These are phyloP conservation scores for Chloroceryle inda DNA, from an alignment of 2,797 vertebrate species.

Conservation along the genomic window DNA sequence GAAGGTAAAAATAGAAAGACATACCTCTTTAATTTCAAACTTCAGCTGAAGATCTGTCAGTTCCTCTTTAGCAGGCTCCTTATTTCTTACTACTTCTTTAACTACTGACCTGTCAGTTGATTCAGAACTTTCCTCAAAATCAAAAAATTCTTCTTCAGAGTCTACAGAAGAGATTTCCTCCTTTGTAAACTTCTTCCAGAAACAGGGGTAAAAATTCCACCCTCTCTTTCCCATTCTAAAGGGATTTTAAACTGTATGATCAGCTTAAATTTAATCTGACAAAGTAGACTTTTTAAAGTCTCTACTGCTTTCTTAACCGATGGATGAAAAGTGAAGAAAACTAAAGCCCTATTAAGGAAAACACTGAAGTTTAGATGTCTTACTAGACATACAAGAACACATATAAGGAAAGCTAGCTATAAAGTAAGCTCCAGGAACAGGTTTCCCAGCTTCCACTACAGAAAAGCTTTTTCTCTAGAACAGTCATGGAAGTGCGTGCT, in stretches of 20 bases:
- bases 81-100: slow-evolving; percentile 39
- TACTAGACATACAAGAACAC: neutral
- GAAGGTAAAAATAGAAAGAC: neutral
- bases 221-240: neutral
- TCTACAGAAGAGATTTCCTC: slow-evolving; percentile 76
- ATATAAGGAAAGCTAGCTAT: neutral
- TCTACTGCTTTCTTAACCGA: neutral
- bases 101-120: neutral
- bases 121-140: slow-evolving; percentile 73
- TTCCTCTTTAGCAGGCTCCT: slow-evolving; percentile 81
- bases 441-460: neutral
- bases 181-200: neutral
- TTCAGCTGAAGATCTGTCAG: slow-evolving; percentile 89
- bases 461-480: neutral
- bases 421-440: neutral
- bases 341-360: neutral
- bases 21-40: slow-evolving; percentile 93
- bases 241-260: neutral
- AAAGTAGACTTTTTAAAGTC: neutral
- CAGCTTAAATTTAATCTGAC: neutral
- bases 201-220: neutral
- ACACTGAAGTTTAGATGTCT: neutral
- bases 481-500: neutral
- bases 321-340: neutral
- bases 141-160: slow-evolving; percentile 90